Conservation (phyloP, 37 sponge, comb jelly and placozoan species). For the Tethya wilhelma region DNA sequence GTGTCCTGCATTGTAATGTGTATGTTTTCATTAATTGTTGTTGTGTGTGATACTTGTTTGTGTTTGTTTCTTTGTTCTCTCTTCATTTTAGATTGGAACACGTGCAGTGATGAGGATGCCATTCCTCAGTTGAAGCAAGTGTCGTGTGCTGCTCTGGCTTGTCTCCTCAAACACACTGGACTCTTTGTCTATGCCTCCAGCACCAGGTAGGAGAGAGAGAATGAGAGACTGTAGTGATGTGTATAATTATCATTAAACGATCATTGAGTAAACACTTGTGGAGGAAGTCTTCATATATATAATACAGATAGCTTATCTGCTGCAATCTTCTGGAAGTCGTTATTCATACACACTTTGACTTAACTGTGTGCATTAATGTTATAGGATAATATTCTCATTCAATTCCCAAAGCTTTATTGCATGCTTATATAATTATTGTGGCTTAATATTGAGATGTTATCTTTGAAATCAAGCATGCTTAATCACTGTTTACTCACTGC, state of each 20-base stretch:
- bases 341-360: too few relatives aligned
- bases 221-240: neutral
- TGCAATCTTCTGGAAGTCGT: too few relatives aligned
- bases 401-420: too few relatives aligned
- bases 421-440: too few relatives aligned
- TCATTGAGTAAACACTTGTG: neutral
- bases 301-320: too few relatives aligned
- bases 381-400: too few relatives aligned
- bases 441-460: too few relatives aligned
- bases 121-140: slow-evolving; percentile 57
- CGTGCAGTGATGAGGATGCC: slow-evolving; percentile 61
- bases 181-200: slow-evolving; percentile 24
- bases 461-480: too few relatives aligned
- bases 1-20: too few relatives aligned
- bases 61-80: neutral
- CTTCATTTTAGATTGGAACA: slow-evolving; percentile 64
- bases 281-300: too few relatives aligned
- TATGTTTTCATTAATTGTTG: neutral
- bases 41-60: neutral
- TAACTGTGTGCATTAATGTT: too few relatives aligned
- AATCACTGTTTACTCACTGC: too few relatives aligned
- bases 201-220: slow-evolving; percentile 11
- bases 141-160: slow-evolving; percentile 75
- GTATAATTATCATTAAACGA: neutral
- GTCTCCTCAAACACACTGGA: slow-evolving; percentile 68